phyloP scores from a whole-genome alignment of 2,113 vertebrate genomes.

The Alouatta palliata region DNA sequence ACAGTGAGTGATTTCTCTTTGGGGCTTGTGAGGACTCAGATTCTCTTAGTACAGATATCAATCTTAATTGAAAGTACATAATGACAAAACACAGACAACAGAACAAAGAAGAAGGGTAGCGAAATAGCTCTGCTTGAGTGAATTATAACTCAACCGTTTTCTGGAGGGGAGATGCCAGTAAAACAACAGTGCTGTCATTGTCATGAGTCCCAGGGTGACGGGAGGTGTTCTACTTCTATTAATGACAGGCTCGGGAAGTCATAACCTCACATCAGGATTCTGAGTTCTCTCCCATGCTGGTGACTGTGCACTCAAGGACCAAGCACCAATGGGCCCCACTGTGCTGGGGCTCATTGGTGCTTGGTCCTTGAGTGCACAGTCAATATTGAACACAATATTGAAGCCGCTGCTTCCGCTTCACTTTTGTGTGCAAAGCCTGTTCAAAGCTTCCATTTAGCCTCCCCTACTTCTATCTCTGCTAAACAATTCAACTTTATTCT shows the following conservation, averaged over 20 bases:
- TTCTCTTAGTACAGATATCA: conserved; percentile 33
- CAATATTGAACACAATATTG: neutral
- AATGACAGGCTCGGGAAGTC: neutral
- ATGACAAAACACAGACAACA: conserved; percentile 35
- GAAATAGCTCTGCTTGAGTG: neutral
- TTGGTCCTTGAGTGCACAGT: no score
- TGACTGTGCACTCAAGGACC: neutral
- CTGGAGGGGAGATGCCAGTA: neutral
- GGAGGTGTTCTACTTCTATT: neutral
- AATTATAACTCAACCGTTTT: neutral
- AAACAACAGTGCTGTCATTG: neutral
- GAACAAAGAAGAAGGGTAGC: neutral
- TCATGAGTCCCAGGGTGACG: no score
- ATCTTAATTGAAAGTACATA: conserved; percentile 47
- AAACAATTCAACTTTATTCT: neutral
- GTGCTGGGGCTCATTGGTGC: neutral
- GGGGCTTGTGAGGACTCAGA: conserved; percentile 21
- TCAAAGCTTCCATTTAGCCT: neutral
- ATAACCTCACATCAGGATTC: neutral
- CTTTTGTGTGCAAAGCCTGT: neutral
- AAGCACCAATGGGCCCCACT: neutral
- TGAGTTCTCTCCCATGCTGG: neutral
- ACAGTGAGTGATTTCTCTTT: conserved; percentile 49
- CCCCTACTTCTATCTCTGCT: neutral
- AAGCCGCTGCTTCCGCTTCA: neutral